phyloP scores from a whole-genome alignment of 2,113 vertebrate species.

The Rhizomys pruinosus region DNA sequence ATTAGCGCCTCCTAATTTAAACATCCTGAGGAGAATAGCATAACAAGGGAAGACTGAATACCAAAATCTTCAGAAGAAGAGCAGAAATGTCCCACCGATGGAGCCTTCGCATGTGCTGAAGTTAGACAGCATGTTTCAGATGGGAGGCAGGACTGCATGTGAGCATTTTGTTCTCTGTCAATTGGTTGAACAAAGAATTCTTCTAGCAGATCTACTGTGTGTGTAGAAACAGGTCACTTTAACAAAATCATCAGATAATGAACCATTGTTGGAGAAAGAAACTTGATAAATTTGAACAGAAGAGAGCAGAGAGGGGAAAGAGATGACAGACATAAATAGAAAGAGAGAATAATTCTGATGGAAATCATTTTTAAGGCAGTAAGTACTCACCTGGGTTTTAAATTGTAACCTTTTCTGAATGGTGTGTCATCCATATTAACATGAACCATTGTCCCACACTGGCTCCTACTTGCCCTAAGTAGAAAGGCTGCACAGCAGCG shows the following conservation, averaged over 20 bases:
- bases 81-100: not conserved
- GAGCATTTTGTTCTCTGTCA: not conserved
- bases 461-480: slow-evolving; percentile 64
- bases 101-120: not conserved
- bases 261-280: slow-evolving; percentile 50
- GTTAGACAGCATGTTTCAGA: slow-evolving; percentile 1
- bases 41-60: not conserved
- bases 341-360: not conserved
- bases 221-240: slow-evolving; percentile 47
- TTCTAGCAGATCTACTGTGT: slow-evolving; percentile 21
- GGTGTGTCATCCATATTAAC: slow-evolving; percentile 44
- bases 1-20: not conserved
- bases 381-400: slow-evolving; percentile 50
- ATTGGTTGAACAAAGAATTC: slow-evolving; percentile 45
- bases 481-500: not conserved
- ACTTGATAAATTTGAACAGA: slow-evolving; percentile 43
- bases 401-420: slow-evolving; percentile 69
- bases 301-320: not conserved
- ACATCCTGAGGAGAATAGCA: not conserved
- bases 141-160: not conserved
- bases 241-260: slow-evolving; percentile 8
- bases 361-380: slow-evolving; percentile 62
- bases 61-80: not conserved
- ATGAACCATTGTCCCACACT: slow-evolving; percentile 54
- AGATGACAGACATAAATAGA: not conserved